Conservation (phyloP, 1,140 invertebrate species). For the Berghia stephanieae region DNA sequence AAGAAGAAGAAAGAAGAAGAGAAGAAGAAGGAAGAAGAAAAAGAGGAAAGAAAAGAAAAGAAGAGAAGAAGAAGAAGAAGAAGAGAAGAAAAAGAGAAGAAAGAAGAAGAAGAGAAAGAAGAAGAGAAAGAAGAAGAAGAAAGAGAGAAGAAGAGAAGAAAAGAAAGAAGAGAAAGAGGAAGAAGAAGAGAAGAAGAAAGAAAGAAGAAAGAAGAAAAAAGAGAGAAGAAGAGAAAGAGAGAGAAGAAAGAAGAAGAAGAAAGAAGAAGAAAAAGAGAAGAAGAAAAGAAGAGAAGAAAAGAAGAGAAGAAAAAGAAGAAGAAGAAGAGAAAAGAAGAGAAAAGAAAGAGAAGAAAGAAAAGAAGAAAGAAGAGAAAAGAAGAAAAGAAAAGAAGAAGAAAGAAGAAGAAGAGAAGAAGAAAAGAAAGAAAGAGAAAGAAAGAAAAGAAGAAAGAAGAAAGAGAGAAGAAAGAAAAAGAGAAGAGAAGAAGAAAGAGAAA, state of each 20-base stretch:
- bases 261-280: background rate
- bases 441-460: background rate
- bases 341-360: background rate
- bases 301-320: background rate
- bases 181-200: background rate
- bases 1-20: background rate
- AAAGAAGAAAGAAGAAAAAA: background rate
- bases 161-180: background rate
- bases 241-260: background rate
- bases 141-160: background rate
- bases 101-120: background rate
- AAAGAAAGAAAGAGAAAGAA: background rate
- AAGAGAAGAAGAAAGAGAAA: background rate
- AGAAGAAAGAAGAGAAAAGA: background rate
- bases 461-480: background rate
- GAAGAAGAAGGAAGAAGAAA: background rate
- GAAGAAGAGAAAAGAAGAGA: background rate
- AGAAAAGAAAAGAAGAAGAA: background rate
- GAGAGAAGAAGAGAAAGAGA: background rate
- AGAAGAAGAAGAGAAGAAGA: background rate
- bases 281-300: background rate
- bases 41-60: background rate
- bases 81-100: constrained; percentile 5
- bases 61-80: background rate
- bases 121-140: background rate